A percentile compares a stretch with the other conserved stretches of the same genome.
These are phyloP conservation scores for Argya squamiceps DNA, from an alignment of 2,797 vertebrate species.

Conservation along the genomic window DNA sequence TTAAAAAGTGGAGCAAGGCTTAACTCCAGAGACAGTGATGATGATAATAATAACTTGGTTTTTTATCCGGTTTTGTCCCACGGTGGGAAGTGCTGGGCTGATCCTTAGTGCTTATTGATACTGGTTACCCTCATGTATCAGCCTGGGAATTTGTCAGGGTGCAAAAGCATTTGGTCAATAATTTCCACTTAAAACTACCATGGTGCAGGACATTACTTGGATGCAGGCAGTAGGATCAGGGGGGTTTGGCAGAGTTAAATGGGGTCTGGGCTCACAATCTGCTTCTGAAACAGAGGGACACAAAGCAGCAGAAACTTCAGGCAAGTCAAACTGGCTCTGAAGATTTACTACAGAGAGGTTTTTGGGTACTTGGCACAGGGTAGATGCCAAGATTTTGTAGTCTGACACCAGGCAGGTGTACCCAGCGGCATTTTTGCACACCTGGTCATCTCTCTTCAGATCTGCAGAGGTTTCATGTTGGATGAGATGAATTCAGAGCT, in stretches of 20 bases:
- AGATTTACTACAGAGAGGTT: neutral
- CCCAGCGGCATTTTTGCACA: neutral
- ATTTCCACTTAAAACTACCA: neutral
- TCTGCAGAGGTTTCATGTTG: neutral
- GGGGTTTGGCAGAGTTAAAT: neutral
- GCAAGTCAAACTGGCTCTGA: neutral
- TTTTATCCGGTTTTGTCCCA: neutral
- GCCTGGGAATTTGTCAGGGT: neutral
- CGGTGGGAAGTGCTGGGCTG: neutral
- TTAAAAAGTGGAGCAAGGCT: conserved; percentile 20
- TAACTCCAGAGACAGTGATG: neutral
- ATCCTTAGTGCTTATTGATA: neutral
- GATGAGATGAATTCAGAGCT: neutral
- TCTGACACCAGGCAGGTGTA: neutral
- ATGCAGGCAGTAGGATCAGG: fast-evolving
- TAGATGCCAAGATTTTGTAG: neutral
- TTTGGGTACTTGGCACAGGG: neutral
- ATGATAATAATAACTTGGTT: conserved; percentile 5
- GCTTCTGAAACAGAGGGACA: neutral
- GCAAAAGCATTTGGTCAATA: neutral
- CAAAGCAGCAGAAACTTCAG: neutral
- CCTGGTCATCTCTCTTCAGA: neutral
- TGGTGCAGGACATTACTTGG: neutral
- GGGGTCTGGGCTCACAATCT: neutral
- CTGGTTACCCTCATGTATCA: neutral